A percentile compares a stretch with the other conserved stretches of the same genome.
phyloP scores from a whole-genome alignment of 92 coral and sea anemone genomes.

The Epizoanthus fatuus region DNA sequence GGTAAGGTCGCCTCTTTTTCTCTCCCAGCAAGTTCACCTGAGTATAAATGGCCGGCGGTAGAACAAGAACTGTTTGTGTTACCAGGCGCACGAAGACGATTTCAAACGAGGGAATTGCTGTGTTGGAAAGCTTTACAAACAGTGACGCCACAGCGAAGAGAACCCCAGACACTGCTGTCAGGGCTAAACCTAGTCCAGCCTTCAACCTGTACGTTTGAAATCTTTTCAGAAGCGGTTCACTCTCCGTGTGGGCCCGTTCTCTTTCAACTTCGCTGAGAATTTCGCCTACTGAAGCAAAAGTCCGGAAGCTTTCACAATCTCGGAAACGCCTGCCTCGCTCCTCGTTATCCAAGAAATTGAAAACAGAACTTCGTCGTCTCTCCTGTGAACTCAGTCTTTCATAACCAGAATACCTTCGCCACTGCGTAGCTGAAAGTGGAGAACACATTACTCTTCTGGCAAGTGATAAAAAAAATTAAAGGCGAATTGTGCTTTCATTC shows the following conservation, averaged over 20 bases:
- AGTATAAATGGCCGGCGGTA: slow-evolving; percentile 82
- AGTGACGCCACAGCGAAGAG: slow-evolving; percentile 87
- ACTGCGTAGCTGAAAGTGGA: slow-evolving; percentile 78
- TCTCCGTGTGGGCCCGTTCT: slow-evolving; percentile 52
- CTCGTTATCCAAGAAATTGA: slow-evolving; percentile 27
- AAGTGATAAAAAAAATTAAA: not conserved
- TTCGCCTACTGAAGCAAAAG: slow-evolving; percentile 71
- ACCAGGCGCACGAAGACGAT: slow-evolving; percentile 84
- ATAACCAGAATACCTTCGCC: slow-evolving; percentile 64
- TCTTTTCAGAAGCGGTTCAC: slow-evolving; percentile 48
- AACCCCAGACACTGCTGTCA: slow-evolving; percentile 81
- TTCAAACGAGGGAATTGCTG: slow-evolving; percentile 84
- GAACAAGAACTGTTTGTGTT: slow-evolving; percentile 72
- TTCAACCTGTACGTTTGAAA: slow-evolving; percentile 43
- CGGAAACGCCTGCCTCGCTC: slow-evolving; percentile 32
- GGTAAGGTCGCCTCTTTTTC: slow-evolving; percentile 72
- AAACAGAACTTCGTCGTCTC: not conserved
- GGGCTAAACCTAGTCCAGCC: slow-evolving; percentile 66
- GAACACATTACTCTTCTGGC: slow-evolving; percentile 69
- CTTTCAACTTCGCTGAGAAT: slow-evolving; percentile 73
- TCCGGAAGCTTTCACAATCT: slow-evolving; percentile 85
- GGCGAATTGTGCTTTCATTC: not conserved
- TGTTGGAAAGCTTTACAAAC: slow-evolving; percentile 88
- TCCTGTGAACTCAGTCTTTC: not conserved
- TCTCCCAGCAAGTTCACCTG: slow-evolving; percentile 78